phyloP scores from a whole-genome alignment of 1,140 invertebrate species.

The Rhyzopertha dominica region DNA sequence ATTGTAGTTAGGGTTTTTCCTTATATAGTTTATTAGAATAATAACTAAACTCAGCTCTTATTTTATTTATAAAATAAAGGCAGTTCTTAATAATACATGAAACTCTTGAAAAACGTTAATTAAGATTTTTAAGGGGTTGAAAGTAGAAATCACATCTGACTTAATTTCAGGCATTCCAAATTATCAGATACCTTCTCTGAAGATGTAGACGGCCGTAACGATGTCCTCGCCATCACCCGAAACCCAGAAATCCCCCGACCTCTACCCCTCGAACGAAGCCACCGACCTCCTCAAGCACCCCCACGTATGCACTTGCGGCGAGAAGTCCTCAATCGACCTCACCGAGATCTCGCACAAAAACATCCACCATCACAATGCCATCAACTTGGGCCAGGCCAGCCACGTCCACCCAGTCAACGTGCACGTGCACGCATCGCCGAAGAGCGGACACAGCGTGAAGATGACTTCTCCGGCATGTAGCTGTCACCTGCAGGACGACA shows the following conservation, averaged over 20 bases:
- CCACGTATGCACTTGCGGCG: constrained; percentile 32
- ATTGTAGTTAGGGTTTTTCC: too few relatives aligned
- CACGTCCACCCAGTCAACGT: constrained; percentile 29
- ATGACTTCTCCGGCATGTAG: constrained; percentile 19
- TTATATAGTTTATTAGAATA: too few relatives aligned
- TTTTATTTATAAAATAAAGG: too few relatives aligned
- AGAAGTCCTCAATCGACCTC: constrained; percentile 20
- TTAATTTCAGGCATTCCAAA: too few relatives aligned
- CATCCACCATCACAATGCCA: constrained; percentile 25
- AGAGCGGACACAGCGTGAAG: constrained; percentile 23
- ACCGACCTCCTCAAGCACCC: constrained; percentile 34
- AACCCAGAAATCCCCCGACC: constrained; percentile 28
- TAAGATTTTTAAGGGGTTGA: too few relatives aligned
- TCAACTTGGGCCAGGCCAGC: constrained; percentile 23
- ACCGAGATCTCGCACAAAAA: constrained; percentile 26
- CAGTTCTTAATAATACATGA: too few relatives aligned
- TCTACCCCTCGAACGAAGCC: constrained; percentile 38
- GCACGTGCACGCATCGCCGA: constrained; percentile 34
- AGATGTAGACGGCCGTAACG: too few relatives aligned
- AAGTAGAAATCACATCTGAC: too few relatives aligned
- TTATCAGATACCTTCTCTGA: too few relatives aligned
- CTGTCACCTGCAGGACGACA: constrained; percentile 33
- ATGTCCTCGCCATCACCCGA: constrained; percentile 40
- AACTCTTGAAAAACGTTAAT: too few relatives aligned
- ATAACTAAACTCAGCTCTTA: too few relatives aligned